Conservation (phyloP, 30 jellyfish, hydroid and myxozoan species). For the Haliclystus octoradiatus region DNA sequence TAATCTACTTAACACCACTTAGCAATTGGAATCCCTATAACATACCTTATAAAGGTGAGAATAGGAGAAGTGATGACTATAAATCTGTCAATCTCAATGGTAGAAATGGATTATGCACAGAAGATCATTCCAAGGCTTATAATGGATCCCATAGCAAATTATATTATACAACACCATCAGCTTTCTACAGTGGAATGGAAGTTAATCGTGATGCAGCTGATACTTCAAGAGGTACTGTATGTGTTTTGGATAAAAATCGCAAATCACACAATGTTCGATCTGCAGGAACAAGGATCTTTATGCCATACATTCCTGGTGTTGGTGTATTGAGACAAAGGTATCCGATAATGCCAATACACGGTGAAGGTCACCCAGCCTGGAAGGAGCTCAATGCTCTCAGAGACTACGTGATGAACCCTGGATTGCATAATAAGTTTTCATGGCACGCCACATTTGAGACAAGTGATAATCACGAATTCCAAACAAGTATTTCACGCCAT, state of each 20-base stretch:
- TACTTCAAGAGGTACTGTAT: slow-evolving; percentile 46
- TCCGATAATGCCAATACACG: slow-evolving; percentile 94
- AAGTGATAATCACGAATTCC: slow-evolving; percentile 18
- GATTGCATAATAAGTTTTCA: slow-evolving; percentile 14
- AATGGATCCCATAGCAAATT: slow-evolving; percentile 71
- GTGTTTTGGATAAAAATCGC: slow-evolving; percentile 58
- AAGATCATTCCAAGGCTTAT: slow-evolving; percentile 17
- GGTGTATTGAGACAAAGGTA: slow-evolving; percentile 74
- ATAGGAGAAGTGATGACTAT: slow-evolving; percentile 21
- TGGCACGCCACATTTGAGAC: slow-evolving; percentile 36
- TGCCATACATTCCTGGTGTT: slow-evolving; percentile 66
- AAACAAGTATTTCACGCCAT: slow-evolving; percentile 14
- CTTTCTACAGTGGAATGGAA: slow-evolving; percentile 43
- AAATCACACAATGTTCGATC: slow-evolving; percentile 35
- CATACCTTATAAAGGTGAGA: slow-evolving; percentile 63
- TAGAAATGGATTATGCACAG: slow-evolving; percentile 53
- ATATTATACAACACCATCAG: slow-evolving; percentile 66
- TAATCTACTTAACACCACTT: slow-evolving; percentile 81
- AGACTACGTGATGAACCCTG: slow-evolving; percentile 66
- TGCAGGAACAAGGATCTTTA: slow-evolving; percentile 59
- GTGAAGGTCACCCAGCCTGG: slow-evolving; percentile 95
- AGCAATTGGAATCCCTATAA: slow-evolving; percentile 80
- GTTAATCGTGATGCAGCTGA: slow-evolving; percentile 57
- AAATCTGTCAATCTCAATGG: slow-evolving; percentile 19
- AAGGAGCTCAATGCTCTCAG: slow-evolving; percentile 74